Conservation (phyloP, 2,797 vertebrate genomes). For the Anguilla anguilla region DNA sequence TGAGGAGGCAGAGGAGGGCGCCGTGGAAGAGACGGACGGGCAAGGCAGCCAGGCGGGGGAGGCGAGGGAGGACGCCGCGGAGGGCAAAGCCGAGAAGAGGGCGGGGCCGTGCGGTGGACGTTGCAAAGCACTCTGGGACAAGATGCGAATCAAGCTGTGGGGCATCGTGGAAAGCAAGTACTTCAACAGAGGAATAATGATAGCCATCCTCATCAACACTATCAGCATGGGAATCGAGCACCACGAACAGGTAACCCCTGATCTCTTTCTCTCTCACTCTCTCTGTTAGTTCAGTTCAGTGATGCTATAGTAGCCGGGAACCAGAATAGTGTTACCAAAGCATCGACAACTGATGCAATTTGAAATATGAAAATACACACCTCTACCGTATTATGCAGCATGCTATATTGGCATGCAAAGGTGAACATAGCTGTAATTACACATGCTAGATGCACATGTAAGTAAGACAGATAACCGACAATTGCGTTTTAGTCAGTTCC, state of each 20-base stretch:
- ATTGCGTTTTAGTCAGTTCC: background rate
- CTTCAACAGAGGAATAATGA: conserved; percentile 96
- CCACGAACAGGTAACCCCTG: conserved; percentile 85
- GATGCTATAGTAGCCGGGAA: background rate
- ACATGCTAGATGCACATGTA: background rate
- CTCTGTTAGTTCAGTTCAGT: background rate
- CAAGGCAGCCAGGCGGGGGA: conserved; percentile 67
- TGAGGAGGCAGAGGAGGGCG: conserved; percentile 58
- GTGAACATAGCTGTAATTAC: background rate
- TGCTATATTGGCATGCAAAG: background rate
- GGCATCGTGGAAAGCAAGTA: conserved; percentile 98
- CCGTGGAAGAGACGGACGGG: conserved; percentile 64
- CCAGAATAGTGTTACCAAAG: background rate
- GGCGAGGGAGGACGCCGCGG: conserved; percentile 56
- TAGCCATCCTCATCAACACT: conserved; percentile 94
- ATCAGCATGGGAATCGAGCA: conserved; percentile 98
- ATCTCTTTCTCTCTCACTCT: background rate
- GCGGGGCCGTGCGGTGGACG: conserved; percentile 61
- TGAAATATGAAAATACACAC: background rate
- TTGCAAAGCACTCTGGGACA: conserved; percentile 77
- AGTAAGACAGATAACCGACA: background rate
- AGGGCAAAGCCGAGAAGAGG: conserved; percentile 56
- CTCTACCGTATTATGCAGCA: too few species aligned
- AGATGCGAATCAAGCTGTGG: conserved; percentile 84
- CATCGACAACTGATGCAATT: background rate